These are phyloP conservation scores for Dendrocincla fuliginosa DNA, from an alignment of 2,797 vertebrate genomes.

Conservation along the genomic window DNA sequence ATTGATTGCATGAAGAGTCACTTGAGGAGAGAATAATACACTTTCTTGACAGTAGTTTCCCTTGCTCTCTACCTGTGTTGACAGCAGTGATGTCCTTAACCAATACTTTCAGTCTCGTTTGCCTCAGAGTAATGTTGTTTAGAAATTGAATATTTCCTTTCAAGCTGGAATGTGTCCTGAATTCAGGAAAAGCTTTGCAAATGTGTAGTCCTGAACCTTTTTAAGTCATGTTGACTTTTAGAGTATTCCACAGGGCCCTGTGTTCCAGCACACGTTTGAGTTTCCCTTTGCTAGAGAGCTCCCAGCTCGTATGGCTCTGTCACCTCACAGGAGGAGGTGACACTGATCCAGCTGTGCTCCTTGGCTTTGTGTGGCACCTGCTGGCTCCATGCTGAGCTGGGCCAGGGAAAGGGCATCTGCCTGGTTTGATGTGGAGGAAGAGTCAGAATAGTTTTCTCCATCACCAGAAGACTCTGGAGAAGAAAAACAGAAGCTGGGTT, in stretches of 20 bases:
- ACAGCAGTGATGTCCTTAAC: neutral
- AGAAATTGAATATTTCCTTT: neutral
- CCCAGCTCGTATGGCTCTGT: neutral
- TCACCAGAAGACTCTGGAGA: neutral
- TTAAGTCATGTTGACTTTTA: neutral
- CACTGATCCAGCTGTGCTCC: neutral
- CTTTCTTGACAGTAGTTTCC: neutral
- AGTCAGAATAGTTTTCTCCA: neutral
- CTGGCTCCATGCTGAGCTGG: neutral
- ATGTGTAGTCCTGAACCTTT: rapidly evolving
- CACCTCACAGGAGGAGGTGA: neutral
- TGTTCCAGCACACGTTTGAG: neutral
- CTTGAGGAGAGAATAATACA: neutral
- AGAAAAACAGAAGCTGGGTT: neutral
- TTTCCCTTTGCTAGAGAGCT: neutral
- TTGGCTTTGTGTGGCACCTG: neutral
- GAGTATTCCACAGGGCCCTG: neutral
- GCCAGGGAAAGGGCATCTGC: neutral
- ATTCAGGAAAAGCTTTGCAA: neutral
- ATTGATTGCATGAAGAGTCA: neutral
- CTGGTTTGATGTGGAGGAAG: neutral
- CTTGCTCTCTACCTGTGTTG: neutral
- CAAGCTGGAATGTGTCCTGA: neutral
- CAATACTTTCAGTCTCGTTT: neutral
- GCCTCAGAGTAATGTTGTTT: neutral